Conservation (phyloP, 2,113 vertebrate genomes). For the Callaeas wilsoni region DNA sequence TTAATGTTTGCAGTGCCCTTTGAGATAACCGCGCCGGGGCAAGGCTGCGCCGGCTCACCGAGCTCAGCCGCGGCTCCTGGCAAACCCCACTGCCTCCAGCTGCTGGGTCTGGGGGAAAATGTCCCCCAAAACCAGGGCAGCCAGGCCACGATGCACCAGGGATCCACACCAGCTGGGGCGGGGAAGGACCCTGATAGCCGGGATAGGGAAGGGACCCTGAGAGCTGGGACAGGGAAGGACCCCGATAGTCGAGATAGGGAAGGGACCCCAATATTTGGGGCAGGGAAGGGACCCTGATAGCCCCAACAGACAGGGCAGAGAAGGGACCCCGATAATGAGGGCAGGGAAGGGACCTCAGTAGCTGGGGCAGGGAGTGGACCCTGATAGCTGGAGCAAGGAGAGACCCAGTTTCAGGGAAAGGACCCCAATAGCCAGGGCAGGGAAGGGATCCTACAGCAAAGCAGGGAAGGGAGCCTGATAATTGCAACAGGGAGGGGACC, state of each 20-base stretch:
- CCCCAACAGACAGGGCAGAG: not conserved
- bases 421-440: not conserved
- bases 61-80: not conserved
- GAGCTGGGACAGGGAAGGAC: not conserved
- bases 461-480: too few species aligned
- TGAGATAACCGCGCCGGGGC: constrained; percentile 6
- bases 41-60: constrained; percentile 7
- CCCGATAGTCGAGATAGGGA: not conserved
- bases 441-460: too few species aligned
- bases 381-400: too few species aligned
- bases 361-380: too few species aligned
- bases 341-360: not conserved
- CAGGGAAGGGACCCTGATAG: too few species aligned
- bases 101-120: fast-evolving
- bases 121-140: not conserved
- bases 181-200: fast-evolving
- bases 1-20: constrained; percentile 46
- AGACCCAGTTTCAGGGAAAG: too few species aligned
- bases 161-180: fast-evolving
- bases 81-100: not conserved
- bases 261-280: not conserved
- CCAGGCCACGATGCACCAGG: fast-evolving
- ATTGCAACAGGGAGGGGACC: too few species aligned
- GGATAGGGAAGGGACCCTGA: too few species aligned
- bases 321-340: not conserved